Conservation (phyloP, 1,140 invertebrate genomes). For the Gonatopus flavifemur region DNA sequence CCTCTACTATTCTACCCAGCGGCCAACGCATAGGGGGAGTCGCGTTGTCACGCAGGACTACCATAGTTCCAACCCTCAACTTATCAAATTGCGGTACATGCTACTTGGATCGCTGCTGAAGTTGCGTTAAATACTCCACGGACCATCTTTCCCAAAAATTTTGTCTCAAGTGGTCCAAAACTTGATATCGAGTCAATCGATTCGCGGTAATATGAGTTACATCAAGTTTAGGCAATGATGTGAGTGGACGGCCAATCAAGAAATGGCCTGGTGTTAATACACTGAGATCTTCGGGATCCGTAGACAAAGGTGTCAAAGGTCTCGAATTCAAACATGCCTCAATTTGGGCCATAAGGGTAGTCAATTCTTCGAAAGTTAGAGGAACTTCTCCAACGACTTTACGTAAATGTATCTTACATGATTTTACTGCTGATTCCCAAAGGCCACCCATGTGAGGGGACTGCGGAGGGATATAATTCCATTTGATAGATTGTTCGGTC, state of each 20-base stretch:
- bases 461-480: no score
- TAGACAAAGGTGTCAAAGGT: not conserved
- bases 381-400: not conserved
- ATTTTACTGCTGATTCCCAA: no score
- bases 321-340: slow-evolving; percentile 34
- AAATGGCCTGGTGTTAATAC: not conserved
- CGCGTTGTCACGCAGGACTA: not conserved
- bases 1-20: not conserved
- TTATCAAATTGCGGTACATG: not conserved
- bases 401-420: no score
- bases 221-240: not conserved
- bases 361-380: slow-evolving; percentile 30
- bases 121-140: not conserved
- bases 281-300: not conserved
- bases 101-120: not conserved
- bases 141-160: no score
- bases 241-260: not conserved
- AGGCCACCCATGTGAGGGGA: no score
- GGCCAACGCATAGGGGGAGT: not conserved
- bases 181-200: not conserved
- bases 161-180: not conserved
- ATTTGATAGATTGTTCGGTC: not conserved
- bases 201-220: not conserved
- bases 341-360: slow-evolving; percentile 18
- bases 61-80: not conserved